A percentile compares a stretch with the other conserved stretches of the same genome.
Evolutionary conservation across 2,113 vertebrate species (phyloP).

Genomic region (Chunga burmeisteri): DNA sequence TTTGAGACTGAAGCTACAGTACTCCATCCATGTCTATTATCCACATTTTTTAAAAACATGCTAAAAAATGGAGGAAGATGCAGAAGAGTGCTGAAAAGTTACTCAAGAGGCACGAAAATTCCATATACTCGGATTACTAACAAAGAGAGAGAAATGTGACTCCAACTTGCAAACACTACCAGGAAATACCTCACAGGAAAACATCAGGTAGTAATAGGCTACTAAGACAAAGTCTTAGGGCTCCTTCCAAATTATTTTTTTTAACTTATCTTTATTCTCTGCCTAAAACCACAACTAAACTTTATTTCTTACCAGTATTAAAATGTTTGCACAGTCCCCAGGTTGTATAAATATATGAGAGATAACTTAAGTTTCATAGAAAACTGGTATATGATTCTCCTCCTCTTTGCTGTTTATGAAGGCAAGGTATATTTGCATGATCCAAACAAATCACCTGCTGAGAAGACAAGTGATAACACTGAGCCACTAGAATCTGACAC

Average conservation of each 20-base stretch:
- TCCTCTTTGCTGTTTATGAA: neutral
- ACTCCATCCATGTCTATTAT: neutral
- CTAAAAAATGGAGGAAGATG: neutral
- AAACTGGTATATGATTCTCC: neutral
- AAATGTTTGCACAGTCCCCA: neutral
- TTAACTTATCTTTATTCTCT: neutral
- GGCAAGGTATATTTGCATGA: neutral
- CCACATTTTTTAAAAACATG: neutral
- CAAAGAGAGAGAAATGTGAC: neutral
- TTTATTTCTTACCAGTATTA: neutral
- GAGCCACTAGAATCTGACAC: neutral
- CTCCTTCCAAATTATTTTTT: neutral
- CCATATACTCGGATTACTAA: neutral
- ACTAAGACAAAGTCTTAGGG: neutral
- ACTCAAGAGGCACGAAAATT: neutral
- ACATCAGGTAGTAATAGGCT: neutral
- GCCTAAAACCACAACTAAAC: neutral
- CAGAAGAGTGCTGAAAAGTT: neutral
- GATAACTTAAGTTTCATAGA: neutral
- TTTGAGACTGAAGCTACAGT: neutral
- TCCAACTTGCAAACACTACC: neutral
- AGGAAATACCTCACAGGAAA: neutral
- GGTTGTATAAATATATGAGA: neutral
- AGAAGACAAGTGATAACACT: neutral
- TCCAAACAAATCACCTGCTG: neutral